Evolutionary conservation across 2,797 vertebrate genomes (phyloP).

Genomic region (Eurystomus glaucurus): DNA sequence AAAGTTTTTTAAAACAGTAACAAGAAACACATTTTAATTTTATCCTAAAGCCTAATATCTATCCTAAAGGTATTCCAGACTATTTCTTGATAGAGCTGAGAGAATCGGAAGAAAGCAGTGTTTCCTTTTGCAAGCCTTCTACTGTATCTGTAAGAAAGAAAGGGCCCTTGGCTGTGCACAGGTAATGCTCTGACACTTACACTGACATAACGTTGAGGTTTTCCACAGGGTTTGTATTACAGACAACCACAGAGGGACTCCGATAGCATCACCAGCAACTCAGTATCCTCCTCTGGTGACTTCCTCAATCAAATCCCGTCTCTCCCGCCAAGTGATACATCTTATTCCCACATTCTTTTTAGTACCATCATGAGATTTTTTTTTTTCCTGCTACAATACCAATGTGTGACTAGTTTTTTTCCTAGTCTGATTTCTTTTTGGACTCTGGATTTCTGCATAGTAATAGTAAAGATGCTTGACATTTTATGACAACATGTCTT

Average conservation of each 20-base stretch:
- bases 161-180: accelerated
- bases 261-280: neutral
- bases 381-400: neutral
- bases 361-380: accelerated
- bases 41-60: neutral
- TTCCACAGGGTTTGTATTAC: neutral
- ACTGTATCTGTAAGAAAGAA: neutral
- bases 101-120: neutral
- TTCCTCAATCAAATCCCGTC: neutral
- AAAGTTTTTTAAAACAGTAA: neutral
- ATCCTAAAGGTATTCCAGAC: neutral
- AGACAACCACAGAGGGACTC: neutral
- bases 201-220: neutral
- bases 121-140: neutral
- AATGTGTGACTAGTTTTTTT: neutral
- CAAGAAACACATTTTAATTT: neutral
- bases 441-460: neutral
- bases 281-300: neutral
- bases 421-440: neutral
- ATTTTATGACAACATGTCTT: neutral
- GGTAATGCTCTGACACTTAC: neutral
- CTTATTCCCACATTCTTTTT: neutral
- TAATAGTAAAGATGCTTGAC: neutral
- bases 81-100: neutral
- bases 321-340: neutral